Percentiles rank a stretch among this genome's conserved stretches.
Evolutionary conservation across 2,797 vertebrate genomes (phyloP).

Genomic region (Argyrosomus regius): DNA sequence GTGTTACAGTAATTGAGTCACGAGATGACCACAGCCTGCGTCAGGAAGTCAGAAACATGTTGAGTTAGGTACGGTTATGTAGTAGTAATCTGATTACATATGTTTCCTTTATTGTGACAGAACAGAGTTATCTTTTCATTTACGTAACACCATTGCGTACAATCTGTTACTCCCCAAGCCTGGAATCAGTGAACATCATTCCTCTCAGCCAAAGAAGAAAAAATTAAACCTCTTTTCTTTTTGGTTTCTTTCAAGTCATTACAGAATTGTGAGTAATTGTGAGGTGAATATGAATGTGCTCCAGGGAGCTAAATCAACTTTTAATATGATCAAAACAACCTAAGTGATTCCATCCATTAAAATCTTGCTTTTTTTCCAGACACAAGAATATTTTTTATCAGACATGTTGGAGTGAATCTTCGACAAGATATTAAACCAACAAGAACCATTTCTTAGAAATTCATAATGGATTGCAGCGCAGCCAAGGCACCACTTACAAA

Average conservation of each 20-base stretch:
- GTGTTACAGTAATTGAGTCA: too few species aligned
- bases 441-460: slow-evolving; percentile 11
- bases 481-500: neutral
- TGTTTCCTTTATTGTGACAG: too few species aligned
- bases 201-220: neutral
- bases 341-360: neutral
- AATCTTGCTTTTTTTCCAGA: neutral
- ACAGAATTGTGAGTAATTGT: neutral
- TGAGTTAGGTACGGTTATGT: too few species aligned
- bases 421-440: neutral
- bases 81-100: too few species aligned
- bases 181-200: too few species aligned
- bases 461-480: slow-evolving; percentile 7
- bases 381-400: neutral
- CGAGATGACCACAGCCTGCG: too few species aligned
- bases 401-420: neutral
- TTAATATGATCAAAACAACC: neutral
- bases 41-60: too few species aligned
- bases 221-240: neutral
- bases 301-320: neutral
- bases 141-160: too few species aligned
- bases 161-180: too few species aligned
- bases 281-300: neutral
- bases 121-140: too few species aligned
- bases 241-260: neutral